Evolutionary conservation across 1,140 invertebrate species (phyloP), one percentile per base, ranked within the genome.

Genomic region (Atta colombica): DNA sequence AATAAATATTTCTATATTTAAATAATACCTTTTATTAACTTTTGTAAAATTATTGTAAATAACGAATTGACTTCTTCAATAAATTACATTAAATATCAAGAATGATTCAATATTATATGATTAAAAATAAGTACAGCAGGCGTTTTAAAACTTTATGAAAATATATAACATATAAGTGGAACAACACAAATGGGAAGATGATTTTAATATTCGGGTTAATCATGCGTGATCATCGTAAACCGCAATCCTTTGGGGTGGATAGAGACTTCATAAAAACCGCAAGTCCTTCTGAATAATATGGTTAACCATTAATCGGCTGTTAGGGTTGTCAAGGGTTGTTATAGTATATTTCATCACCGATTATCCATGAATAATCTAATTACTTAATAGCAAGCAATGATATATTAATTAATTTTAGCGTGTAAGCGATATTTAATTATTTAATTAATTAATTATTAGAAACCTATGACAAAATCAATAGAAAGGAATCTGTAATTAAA

Each of bases 201-300:
- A 84, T 87, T 84, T 90, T 78, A 49, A 60, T 49, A 60, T 87
- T 87, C 61, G 75, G 87, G 88, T 81, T 87, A 90, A 81, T 80
- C 75, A 69, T 71, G 55, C 75, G 71, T 66, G 80, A 65, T 72
- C 74, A 65, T 72, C 74, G 6, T 74, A 82, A 86, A 91, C 90
- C 90, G 60, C 90, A 88, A 90, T 80, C 86, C 86, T 75, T 21
- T 61, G 51, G 86, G 71, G 86, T 87, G 61, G 80, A 51, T 85
- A 66, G 28, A 86, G 81, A 84, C 71, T 77, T 89, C 72, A 35
- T 69, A 91, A 92, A 90, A 91, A 87, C 91, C 91, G 78, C 91
- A 91, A 89, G 91, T 91, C 87, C 90, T 92, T 90, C 85, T 63
- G 55, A 82, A 88, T 82, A 78, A 85, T 80, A 86, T 74, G 89